These are phyloP conservation scores for Saturnia pavonia DNA, from an alignment of 2,888 invertebrate species.

Conservation along the genomic window DNA sequence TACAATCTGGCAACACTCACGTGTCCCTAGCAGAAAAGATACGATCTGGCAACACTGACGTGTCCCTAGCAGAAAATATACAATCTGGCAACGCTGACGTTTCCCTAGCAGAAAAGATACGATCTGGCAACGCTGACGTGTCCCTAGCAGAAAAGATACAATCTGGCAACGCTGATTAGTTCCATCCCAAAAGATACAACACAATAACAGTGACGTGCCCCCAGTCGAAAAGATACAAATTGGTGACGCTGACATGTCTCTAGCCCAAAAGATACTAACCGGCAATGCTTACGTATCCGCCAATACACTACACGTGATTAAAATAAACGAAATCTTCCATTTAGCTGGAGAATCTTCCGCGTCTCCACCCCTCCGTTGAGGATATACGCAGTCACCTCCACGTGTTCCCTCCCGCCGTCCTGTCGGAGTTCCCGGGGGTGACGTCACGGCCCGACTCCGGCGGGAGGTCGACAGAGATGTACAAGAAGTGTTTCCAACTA, in stretches of 20 bases:
- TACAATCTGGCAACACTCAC: no score
- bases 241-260: no score
- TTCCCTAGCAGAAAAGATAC: no score
- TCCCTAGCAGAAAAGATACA: no score
- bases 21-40: no score
- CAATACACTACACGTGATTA: background rate
- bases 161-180: no score
- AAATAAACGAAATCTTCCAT: background rate
- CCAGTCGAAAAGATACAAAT: background rate
- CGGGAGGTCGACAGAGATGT: constrained; percentile 21
- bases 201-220: no score
- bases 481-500: constrained; percentile 41
- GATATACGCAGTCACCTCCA: constrained; percentile 22
- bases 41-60: no score
- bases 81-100: no score
- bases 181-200: no score
- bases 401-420: constrained; percentile 28
- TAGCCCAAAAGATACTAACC: background rate
- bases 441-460: constrained; percentile 21
- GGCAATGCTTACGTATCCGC: background rate
- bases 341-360: background rate
- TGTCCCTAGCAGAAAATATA: no score
- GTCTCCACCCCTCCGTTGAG: background rate
- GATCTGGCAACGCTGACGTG: no score
- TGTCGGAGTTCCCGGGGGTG: constrained; percentile 22